Conservation (phyloP, 2,113 vertebrate genomes). For the Plecturocebus donacophilus region DNA sequence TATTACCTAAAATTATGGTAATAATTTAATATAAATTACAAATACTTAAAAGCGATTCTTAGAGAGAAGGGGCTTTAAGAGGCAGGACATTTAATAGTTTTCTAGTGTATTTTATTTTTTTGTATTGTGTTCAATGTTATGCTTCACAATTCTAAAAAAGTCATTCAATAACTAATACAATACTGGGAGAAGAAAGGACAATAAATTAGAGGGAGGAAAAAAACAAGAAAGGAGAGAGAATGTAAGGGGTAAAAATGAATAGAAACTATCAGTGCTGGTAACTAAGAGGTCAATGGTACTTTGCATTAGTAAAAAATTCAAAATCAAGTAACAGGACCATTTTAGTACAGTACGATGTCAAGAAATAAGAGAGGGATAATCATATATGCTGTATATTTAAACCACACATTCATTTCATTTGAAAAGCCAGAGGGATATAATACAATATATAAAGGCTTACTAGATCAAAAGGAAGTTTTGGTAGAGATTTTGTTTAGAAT, state of each 20-base stretch:
- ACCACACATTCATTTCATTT: not conserved
- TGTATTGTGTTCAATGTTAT: not conserved
- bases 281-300: not conserved
- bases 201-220: not conserved
- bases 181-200: not conserved
- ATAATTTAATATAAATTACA: not conserved
- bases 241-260: not conserved
- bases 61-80: not conserved
- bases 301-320: not conserved
- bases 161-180: not conserved
- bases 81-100: not conserved
- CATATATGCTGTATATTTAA: not conserved
- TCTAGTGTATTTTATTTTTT: not conserved
- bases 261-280: not conserved
- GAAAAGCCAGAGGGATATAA: not conserved
- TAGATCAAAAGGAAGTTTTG: not conserved
- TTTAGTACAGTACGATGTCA: not conserved
- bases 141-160: not conserved
- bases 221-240: not conserved
- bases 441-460: not conserved
- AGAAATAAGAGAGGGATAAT: not conserved
- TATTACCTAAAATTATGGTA: not conserved
- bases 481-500: conserved; percentile 46
- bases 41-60: not conserved
- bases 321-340: not conserved